Percentiles rank a stretch among this genome's conserved stretches.
These are phyloP conservation scores for Orbicella faveolata DNA, from an alignment of 64 coral and sea anemone genomes.

Conservation along the genomic window DNA sequence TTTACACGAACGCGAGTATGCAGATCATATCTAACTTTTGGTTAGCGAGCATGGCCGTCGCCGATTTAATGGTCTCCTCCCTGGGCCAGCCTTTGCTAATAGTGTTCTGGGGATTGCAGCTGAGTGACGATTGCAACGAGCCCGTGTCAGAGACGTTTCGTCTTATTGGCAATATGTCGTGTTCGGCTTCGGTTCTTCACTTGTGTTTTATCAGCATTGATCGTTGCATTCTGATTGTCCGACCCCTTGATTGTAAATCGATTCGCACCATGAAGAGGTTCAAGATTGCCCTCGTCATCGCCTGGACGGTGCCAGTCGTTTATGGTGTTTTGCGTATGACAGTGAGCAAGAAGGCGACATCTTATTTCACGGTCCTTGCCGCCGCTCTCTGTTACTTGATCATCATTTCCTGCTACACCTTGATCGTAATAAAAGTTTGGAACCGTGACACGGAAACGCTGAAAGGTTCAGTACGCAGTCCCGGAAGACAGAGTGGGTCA, in stretches of 20 bases:
- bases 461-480: background rate
- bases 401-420: constrained; percentile 68
- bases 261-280: constrained; percentile 51
- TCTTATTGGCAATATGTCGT: constrained; percentile 73
- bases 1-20: constrained; percentile 74
- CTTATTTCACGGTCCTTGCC: constrained; percentile 66
- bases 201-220: constrained; percentile 85
- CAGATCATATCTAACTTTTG: constrained; percentile 81
- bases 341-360: constrained; percentile 60
- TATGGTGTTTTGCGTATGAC: constrained; percentile 66
- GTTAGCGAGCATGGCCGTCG: constrained; percentile 70
- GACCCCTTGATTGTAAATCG: constrained; percentile 34
- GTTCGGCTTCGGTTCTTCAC: constrained; percentile 73
- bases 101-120: constrained; percentile 45
- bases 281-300: constrained; percentile 32
- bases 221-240: constrained; percentile 63
- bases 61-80: constrained; percentile 77
- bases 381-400: constrained; percentile 72
- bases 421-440: constrained; percentile 71
- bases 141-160: constrained; percentile 68
- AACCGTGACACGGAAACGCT: constrained; percentile 28
- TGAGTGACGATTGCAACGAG: constrained; percentile 24
- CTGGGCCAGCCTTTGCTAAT: constrained; percentile 75
- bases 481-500: constrained; percentile 14
- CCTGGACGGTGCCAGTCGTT: constrained; percentile 63